Conservation (phyloP, 2,113 vertebrate genomes). For the Rissa tridactyla region DNA sequence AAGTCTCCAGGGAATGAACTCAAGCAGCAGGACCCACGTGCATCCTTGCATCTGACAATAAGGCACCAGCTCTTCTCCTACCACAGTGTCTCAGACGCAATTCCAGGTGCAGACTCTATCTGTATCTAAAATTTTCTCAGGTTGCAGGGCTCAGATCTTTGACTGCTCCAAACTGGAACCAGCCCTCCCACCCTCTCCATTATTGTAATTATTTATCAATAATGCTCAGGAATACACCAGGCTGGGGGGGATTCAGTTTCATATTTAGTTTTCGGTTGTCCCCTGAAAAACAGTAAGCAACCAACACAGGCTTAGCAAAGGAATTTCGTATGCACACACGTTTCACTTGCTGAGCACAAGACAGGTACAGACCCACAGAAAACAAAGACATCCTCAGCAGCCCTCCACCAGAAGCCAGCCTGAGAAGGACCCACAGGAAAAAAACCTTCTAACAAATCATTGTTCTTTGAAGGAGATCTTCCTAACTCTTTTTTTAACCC, state of each 20-base stretch:
- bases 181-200: neutral
- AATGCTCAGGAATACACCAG: neutral
- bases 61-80: neutral
- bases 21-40: neutral
- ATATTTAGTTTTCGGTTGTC: neutral
- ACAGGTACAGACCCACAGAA: neutral
- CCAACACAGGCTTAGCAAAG: neutral
- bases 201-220: neutral
- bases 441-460: neutral
- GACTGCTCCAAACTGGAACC: neutral
- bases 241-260: neutral
- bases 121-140: neutral
- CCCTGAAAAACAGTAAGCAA: neutral
- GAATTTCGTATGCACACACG: neutral
- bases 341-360: neutral
- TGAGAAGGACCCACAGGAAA: neutral
- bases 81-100: neutral
- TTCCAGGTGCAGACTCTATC: neutral
- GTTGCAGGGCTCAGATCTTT: neutral
- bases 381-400: neutral
- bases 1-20: neutral
- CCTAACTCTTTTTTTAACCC: neutral
- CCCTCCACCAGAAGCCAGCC: neutral
- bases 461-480: neutral
- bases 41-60: neutral